Evolutionary conservation across 2,113 vertebrate genomes (phyloP).

Genomic region (Vireo altiloquus): DNA sequence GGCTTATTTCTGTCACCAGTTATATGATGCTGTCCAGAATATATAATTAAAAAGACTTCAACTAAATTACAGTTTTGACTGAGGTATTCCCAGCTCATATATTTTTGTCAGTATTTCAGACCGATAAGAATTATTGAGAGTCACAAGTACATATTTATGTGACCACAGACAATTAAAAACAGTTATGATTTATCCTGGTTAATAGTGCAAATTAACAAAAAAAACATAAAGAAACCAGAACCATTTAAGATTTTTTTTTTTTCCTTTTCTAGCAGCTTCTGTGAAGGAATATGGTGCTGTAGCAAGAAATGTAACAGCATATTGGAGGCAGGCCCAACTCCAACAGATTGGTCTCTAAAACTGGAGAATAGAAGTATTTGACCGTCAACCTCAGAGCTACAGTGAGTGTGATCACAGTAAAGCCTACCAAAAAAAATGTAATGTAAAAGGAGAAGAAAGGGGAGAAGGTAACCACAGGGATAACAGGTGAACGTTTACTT

Average conservation of each 20-base stretch:
- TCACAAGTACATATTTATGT: constrained; percentile 38
- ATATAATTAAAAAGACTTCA: constrained; percentile 49
- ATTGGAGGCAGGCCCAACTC: neutral
- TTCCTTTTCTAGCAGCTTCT: neutral
- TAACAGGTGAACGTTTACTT: neutral
- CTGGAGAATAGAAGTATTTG: neutral
- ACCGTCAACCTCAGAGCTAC: neutral
- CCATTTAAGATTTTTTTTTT: neutral
- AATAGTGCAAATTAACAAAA: constrained; percentile 48
- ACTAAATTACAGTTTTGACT: constrained; percentile 58
- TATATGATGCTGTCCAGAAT: constrained; percentile 60
- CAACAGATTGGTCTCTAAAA: neutral
- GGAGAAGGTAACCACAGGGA: neutral
- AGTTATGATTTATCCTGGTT: constrained; percentile 54
- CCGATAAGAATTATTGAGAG: constrained; percentile 59
- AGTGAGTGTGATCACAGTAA: neutral
- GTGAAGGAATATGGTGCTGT: neutral
- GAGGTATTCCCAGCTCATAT: constrained; percentile 61
- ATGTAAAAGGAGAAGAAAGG: neutral
- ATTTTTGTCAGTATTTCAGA: constrained; percentile 59
- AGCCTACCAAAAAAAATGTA: neutral
- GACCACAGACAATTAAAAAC: constrained; percentile 37
- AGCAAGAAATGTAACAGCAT: neutral
- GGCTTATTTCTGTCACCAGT: constrained; percentile 61
- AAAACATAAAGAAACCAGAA: neutral